phyloP scores from a whole-genome alignment of 92 coral and sea anemone species.

The Siderastrea radians region DNA sequence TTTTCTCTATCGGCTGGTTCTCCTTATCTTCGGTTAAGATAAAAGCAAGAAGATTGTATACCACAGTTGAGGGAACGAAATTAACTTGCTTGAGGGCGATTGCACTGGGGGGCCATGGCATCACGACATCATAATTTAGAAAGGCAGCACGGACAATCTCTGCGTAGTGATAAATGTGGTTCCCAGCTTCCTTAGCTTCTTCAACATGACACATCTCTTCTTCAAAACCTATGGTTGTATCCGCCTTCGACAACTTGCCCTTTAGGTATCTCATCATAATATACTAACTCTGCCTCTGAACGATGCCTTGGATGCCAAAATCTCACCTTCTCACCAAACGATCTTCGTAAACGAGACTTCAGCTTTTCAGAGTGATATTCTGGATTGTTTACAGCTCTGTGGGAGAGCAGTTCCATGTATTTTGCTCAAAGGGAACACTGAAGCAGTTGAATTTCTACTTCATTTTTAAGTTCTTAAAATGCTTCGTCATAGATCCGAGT shows the following conservation, averaged over 20 bases:
- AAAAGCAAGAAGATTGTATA: slow-evolving; percentile 40
- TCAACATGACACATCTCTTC: not conserved
- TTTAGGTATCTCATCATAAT: slow-evolving; percentile 44
- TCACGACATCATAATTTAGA: slow-evolving; percentile 13
- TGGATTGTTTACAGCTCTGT: slow-evolving; percentile 23
- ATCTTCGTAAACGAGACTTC: slow-evolving; percentile 21
- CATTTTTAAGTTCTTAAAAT: slow-evolving; percentile 27
- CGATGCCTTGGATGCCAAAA: slow-evolving; percentile 62
- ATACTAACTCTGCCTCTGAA: slow-evolving; percentile 35
- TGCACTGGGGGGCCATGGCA: slow-evolving; percentile 55
- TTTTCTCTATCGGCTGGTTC: not conserved
- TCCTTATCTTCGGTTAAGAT: slow-evolving; percentile 41
- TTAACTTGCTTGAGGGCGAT: slow-evolving; percentile 15
- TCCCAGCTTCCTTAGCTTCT: slow-evolving; percentile 17
- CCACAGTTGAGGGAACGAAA: slow-evolving; percentile 7
- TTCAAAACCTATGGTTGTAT: not conserved
- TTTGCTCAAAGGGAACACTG: slow-evolving; percentile 4
- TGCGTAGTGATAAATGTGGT: slow-evolving; percentile 43
- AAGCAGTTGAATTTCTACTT: slow-evolving; percentile 26
- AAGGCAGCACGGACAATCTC: slow-evolving; percentile 43
- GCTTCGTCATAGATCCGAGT: slow-evolving; percentile 43
- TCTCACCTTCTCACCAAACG: slow-evolving; percentile 20
- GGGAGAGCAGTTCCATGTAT: slow-evolving; percentile 26
- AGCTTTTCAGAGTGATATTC: slow-evolving; percentile 52
- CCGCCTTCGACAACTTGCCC: slow-evolving; percentile 47